Conservation (phyloP, 2,113 vertebrate genomes). For the Perca fluviatilis region DNA sequence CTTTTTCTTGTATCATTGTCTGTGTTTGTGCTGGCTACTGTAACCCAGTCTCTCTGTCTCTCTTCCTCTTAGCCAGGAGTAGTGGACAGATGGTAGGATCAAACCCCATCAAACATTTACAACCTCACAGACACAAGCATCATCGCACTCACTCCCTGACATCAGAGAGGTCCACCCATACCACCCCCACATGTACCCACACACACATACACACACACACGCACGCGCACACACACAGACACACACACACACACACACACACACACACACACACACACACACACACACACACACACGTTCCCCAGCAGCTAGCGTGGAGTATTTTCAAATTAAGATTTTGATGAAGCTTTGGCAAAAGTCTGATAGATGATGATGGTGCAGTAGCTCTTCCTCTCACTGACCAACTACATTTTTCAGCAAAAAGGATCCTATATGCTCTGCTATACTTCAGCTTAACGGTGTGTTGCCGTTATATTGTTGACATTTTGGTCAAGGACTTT, state of each 20-base stretch:
- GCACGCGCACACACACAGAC: conserved; percentile 2
- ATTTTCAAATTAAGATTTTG: conserved; percentile 20
- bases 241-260: conserved; percentile 17
- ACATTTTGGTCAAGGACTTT: conserved; percentile 66
- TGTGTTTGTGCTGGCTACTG: background rate
- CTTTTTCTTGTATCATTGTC: background rate
- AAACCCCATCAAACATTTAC: conserved; percentile 85
- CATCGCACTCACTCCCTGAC: conserved; percentile 56
- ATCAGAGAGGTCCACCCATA: conserved; percentile 58
- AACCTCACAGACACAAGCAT: conserved; percentile 71
- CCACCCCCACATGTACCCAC: conserved; percentile 33
- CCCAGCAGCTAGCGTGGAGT: background rate
- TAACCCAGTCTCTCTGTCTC: conserved; percentile 12
- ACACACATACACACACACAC: conserved; percentile 13
- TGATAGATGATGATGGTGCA: background rate
- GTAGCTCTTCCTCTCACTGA: background rate
- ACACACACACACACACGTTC: conserved; percentile 16
- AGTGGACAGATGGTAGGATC: conserved; percentile 81
- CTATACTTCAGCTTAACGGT: background rate
- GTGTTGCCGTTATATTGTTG: background rate
- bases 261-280: conserved; percentile 22
- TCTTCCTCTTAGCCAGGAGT: conserved; percentile 47
- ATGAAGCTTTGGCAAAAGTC: conserved; percentile 19
- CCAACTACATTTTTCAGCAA: background rate
- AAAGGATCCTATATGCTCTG: background rate